Percentiles rank a stretch among this genome's conserved stretches.
Evolutionary conservation across 2,888 invertebrate species (phyloP).

Genomic region (Gandaritis pyraliata): DNA sequence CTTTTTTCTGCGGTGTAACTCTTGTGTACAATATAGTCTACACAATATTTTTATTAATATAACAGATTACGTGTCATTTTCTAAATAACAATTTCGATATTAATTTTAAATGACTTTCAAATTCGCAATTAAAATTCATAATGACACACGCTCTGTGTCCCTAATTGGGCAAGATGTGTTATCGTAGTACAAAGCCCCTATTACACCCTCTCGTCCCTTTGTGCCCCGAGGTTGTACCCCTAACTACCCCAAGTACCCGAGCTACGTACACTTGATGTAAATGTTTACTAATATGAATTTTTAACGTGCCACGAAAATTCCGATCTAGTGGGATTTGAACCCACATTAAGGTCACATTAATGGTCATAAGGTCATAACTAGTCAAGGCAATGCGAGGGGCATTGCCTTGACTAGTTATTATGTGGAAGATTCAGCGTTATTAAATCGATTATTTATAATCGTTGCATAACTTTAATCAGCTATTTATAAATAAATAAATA

Average conservation of each 20-base stretch:
- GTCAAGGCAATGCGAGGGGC: not conserved
- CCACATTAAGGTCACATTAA: too few species aligned
- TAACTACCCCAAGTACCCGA: slow-evolving; percentile 17
- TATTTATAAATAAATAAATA: too few species aligned
- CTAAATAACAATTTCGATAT: not conserved
- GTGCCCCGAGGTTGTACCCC: slow-evolving; percentile 25
- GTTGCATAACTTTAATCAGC: too few species aligned
- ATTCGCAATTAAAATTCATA: slow-evolving; percentile 38
- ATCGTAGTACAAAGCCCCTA: slow-evolving; percentile 39
- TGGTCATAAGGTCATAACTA: too few species aligned
- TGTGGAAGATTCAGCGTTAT: too few species aligned
- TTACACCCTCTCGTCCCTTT: slow-evolving; percentile 26
- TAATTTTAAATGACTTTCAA: slow-evolving; percentile 24
- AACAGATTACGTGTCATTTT: not conserved
- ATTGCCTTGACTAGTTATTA: too few species aligned
- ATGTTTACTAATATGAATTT: slow-evolving; percentile 27
- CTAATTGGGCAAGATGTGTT: slow-evolving; percentile 45
- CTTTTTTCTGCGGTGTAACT: too few species aligned
- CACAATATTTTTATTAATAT: not conserved
- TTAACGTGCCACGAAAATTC: slow-evolving; percentile 4
- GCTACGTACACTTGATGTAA: slow-evolving; percentile 17
- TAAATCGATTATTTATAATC: too few species aligned
- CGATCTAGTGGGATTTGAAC: not conserved
- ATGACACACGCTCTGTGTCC: slow-evolving; percentile 29
- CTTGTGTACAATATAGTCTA: too few species aligned